Conservation (phyloP, 2,113 vertebrate species). For the Boleophthalmus pectinirostris region DNA sequence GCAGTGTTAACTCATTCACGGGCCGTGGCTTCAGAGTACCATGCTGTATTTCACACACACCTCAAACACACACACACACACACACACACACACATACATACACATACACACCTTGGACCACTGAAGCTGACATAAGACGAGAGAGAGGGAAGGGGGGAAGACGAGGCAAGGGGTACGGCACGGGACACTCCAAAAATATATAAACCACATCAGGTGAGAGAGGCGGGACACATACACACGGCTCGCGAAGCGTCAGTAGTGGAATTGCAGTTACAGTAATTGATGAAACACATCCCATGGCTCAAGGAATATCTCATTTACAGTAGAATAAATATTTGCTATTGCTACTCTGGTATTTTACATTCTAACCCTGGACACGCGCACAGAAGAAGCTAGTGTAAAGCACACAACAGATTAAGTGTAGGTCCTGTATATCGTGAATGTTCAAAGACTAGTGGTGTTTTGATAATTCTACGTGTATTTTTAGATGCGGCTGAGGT, state of each 20-base stretch:
- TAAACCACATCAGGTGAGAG: constrained; percentile 89
- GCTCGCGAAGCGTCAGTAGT: constrained; percentile 94
- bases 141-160: constrained; percentile 83
- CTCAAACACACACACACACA: constrained; percentile 63
- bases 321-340: constrained; percentile 99
- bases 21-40: constrained; percentile 82
- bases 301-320: constrained; percentile 98
- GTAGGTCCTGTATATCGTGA: constrained; percentile 99
- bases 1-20: constrained; percentile 77
- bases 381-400: constrained; percentile 97
- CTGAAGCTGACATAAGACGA: constrained; percentile 89
- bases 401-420: constrained; percentile 98
- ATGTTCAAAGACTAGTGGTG: constrained; percentile 99
- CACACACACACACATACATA: constrained; percentile 10
- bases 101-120: constrained; percentile 91
- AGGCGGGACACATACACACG: constrained; percentile 90
- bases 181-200: constrained; percentile 87
- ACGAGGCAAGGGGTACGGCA: constrained; percentile 89
- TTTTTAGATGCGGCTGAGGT: constrained; percentile 82
- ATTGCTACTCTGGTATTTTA: constrained; percentile 97
- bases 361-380: constrained; percentile 97
- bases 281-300: constrained; percentile 95
- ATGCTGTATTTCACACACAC: constrained; percentile 88
- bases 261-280: constrained; percentile 98
- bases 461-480: constrained; percentile 65